These are phyloP conservation scores for Agrochola litura DNA, from an alignment of 2,888 invertebrate genomes.

Conservation along the genomic window DNA sequence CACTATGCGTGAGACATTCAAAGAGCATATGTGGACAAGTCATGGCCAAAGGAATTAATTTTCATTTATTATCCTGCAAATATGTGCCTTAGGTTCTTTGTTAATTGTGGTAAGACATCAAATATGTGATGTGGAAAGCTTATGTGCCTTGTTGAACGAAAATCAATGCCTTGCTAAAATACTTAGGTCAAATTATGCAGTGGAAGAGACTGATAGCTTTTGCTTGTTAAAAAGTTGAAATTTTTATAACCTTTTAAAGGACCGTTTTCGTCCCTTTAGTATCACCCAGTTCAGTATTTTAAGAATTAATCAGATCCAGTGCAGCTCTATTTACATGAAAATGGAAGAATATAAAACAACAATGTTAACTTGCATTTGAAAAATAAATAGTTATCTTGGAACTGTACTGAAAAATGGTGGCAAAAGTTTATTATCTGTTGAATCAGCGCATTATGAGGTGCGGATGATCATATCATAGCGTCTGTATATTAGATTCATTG, in stretches of 20 bases:
- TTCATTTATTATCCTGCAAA: conserved; percentile 57
- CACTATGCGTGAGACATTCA: conserved; percentile 92
- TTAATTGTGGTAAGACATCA: conserved; percentile 67
- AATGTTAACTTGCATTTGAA: conserved; percentile 18
- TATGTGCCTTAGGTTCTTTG: conserved; percentile 82
- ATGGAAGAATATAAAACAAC: not conserved
- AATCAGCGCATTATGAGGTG: not conserved
- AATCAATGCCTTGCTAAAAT: conserved; percentile 55
- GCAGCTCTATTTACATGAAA: conserved; percentile 14
- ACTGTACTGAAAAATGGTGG: conserved; percentile 8
- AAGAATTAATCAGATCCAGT: conserved; percentile 14
- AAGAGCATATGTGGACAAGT: conserved; percentile 93
- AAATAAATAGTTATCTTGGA: not conserved
- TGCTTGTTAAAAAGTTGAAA: conserved; percentile 56
- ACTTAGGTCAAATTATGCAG: conserved; percentile 53
- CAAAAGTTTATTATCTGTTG: conserved; percentile 14
- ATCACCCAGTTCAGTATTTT: conserved; percentile 48
- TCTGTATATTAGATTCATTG: conserved; percentile 40
- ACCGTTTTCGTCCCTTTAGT: conserved; percentile 38
- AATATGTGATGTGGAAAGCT: conserved; percentile 50
- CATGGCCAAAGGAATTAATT: conserved; percentile 91
- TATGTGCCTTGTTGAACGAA: conserved; percentile 64
- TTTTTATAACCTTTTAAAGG: conserved; percentile 49
- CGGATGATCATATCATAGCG: conserved; percentile 21
- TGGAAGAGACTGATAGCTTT: conserved; percentile 67